Percentiles rank a stretch among this genome's conserved stretches.
phyloP scores from a whole-genome alignment of 2,888 invertebrate species.

The Mesochorus sp. region DNA sequence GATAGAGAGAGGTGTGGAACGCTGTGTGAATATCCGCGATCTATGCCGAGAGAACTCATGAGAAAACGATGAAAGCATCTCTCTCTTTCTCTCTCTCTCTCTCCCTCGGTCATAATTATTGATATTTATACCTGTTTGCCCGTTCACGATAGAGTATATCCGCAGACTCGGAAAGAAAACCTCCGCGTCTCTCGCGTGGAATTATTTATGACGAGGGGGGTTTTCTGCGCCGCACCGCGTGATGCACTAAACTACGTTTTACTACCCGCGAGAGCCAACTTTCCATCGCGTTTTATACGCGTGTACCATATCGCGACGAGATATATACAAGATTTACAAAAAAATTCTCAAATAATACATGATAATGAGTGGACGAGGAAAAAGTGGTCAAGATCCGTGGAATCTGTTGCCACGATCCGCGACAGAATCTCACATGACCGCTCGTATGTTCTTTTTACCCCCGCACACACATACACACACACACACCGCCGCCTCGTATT shows the following conservation, averaged over 20 bases:
- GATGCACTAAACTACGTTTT: slow-evolving; percentile 66
- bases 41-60: slow-evolving; percentile 10
- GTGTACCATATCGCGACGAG: background rate
- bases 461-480: no score
- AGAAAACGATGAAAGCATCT: slow-evolving; percentile 32
- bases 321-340: no score
- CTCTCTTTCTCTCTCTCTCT: slow-evolving; percentile 17
- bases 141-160: slow-evolving; percentile 11
- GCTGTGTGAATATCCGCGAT: slow-evolving; percentile 3
- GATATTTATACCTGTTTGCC: slow-evolving; percentile 67
- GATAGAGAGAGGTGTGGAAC: background rate
- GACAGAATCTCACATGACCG: slow-evolving; percentile 17
- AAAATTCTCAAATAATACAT: no score
- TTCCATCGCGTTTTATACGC: slow-evolving; percentile 50
- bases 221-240: no score
- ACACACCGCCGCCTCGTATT: no score
- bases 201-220: slow-evolving; percentile 68
- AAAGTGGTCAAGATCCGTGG: slow-evolving; percentile 15
- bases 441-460: no score
- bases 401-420: slow-evolving; percentile 7
- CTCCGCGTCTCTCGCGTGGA: slow-evolving; percentile 34
- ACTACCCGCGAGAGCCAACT: slow-evolving; percentile 64
- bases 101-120: slow-evolving; percentile 69
- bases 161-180: slow-evolving; percentile 5
- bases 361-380: background rate